These are phyloP conservation scores for Drosophila varians DNA, from an alignment of 1,140 invertebrate genomes.

Conservation along the genomic window DNA sequence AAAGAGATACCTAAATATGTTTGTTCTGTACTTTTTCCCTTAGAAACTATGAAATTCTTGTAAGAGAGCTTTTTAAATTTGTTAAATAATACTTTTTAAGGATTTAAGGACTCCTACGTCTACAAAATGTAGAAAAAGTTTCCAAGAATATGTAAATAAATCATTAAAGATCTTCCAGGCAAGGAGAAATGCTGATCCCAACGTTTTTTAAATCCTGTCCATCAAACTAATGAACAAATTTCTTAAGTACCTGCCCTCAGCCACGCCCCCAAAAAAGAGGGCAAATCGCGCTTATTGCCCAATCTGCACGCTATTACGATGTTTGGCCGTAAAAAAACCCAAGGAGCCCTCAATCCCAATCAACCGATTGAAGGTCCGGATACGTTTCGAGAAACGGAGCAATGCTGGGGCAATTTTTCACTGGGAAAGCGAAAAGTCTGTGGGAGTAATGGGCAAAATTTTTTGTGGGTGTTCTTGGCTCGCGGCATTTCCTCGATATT, in stretches of 20 bases:
- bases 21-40: too few relatives aligned
- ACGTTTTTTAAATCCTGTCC: conserved; percentile 4
- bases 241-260: conserved; percentile 7
- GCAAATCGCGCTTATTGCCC: conserved; percentile 31
- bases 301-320: conserved; percentile 61
- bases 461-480: conserved; percentile 43
- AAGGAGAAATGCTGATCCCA: not conserved
- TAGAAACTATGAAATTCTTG: too few relatives aligned
- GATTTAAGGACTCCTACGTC: too few relatives aligned
- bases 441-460: conserved; percentile 32
- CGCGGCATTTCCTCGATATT: conserved; percentile 33
- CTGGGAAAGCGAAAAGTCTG: conserved; percentile 1
- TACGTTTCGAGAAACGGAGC: not conserved
- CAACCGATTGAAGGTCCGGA: conserved; percentile 40
- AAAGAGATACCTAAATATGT: too few relatives aligned
- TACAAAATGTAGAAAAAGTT: too few relatives aligned
- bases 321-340: conserved; percentile 46
- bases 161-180: not conserved
- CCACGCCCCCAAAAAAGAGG: not conserved
- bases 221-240: conserved; percentile 29
- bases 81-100: too few relatives aligned
- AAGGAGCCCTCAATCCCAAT: conserved; percentile 48
- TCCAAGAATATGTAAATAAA: too few relatives aligned
- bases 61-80: too few relatives aligned
- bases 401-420: conserved; percentile 34